Base-by-base conservation (phyloP, 2,888 invertebrate species). In the Leistus spinibarbis region DNA sequence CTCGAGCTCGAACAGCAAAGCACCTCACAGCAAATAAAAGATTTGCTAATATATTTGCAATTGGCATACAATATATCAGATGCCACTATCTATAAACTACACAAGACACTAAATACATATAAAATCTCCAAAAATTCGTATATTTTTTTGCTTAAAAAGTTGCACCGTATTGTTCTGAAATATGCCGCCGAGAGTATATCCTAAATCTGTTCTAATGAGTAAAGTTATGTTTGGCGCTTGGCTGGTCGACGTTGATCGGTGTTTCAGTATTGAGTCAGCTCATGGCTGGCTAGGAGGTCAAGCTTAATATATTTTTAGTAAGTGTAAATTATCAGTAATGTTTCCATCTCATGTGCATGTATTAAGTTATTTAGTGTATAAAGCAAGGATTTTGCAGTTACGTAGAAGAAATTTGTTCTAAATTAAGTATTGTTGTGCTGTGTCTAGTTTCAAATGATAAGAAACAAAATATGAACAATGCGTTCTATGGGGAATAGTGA, bases 261-360 rank as follows among this genome's bases (percentile, higher is more conserved):
- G 27, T 20, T 64, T 73, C 69, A 75, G 75, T 75, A 63, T 75
- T 75, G 63, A 69, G 69, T 75, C 64, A 75, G 69, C 75, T 27
- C 69, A 75, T 75, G 75, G 75, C 75, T 69, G 20, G 68, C 63
- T 69, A 75, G 69, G 74, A 74, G 74, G 75, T 64, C 75, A 75
- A 63, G 40, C 72, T 74, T 4, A 20, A 63, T 23, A 68, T 75
- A 75, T 75, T 69, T 75, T 75, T 75, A 75, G 75, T 75, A 75
- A 75, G 75, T 75, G 75, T 63, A 64, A 75, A 75, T 75, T 40
- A 69, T 68, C 68, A 13, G 69, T 66, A 54, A 22, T 54, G 64
- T 27, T 40, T 19, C 22, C 54, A 19, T 22, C 23, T 20, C 9
- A 53, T 67, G 66, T 66, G 66, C 24, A 20, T 66, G 66, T 22